Conservation (phyloP, 2,888 invertebrate species). For the Coenonympha glycerion region DNA sequence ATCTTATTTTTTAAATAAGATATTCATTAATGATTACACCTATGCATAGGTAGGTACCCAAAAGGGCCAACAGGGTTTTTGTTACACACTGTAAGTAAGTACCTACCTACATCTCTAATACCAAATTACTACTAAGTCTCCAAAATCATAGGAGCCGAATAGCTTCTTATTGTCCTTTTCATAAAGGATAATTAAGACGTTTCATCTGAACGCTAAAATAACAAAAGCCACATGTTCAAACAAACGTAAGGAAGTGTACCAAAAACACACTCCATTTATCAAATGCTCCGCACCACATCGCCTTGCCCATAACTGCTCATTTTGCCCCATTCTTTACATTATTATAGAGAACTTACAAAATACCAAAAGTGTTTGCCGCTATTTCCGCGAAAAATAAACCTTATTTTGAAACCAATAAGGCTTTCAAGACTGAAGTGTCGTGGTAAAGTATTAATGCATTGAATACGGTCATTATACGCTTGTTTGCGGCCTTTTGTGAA, state of each 20-base stretch:
- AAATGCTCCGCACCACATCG: slow-evolving; percentile 27
- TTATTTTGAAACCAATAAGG: slow-evolving; percentile 16
- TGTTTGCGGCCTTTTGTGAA: slow-evolving; percentile 62
- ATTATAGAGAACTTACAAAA: slow-evolving; percentile 33
- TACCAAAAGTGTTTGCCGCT: slow-evolving; percentile 12
- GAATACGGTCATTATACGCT: slow-evolving; percentile 68
- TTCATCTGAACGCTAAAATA: slow-evolving; percentile 1
- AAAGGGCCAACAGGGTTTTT: no score
- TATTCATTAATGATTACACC: no score
- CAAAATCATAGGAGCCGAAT: no score
- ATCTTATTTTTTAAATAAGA: no score
- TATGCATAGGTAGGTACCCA: no score
- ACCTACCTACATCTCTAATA: no score
- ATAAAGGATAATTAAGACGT: background rate
- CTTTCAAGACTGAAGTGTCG: slow-evolving; percentile 16
- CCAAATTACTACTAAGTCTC: no score
- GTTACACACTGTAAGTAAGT: no score
- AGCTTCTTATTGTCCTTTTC: no score
- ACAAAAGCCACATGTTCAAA: slow-evolving; percentile 38
- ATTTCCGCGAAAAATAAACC: slow-evolving; percentile 14
- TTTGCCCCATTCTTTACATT: slow-evolving; percentile 45
- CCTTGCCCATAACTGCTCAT: slow-evolving; percentile 47
- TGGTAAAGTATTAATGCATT: slow-evolving; percentile 47
- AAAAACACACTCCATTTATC: slow-evolving; percentile 33
- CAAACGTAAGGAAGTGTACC: slow-evolving; percentile 27